Conservation (phyloP, 2,113 vertebrate species). For the Grus americana region DNA sequence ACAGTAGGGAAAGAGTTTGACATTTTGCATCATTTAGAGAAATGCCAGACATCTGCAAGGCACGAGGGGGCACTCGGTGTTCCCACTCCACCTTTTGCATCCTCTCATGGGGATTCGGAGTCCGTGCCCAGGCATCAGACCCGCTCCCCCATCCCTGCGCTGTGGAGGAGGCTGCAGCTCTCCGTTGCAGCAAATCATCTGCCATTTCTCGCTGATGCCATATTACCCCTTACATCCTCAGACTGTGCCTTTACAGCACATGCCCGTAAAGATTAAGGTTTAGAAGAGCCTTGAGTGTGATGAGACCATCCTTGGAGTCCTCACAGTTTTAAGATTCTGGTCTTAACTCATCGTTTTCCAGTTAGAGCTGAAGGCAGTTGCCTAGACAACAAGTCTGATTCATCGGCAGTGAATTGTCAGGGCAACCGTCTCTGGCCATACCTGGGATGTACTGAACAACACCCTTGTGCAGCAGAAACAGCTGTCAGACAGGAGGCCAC, state of each 20-base stretch:
- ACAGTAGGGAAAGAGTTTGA: not conserved
- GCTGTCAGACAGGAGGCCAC: not conserved
- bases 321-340: not conserved
- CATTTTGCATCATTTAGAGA: not conserved
- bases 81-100: not conserved
- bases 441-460: not conserved
- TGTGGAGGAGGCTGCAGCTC: not conserved
- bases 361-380: conserved; percentile 11
- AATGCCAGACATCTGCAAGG: not conserved
- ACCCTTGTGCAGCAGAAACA: not conserved
- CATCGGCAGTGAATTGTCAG: conserved; percentile 29
- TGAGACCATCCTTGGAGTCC: not conserved
- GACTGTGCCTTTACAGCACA: not conserved
- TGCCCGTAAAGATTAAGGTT: not conserved
- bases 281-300: not conserved
- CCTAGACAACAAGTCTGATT: conserved; percentile 48
- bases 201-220: not conserved
- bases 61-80: not conserved
- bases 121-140: rapidly evolving
- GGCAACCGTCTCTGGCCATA: not conserved
- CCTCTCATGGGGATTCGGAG: rapidly evolving
- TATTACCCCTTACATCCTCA: not conserved
- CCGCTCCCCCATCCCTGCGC: rapidly evolving
- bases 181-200: not conserved
- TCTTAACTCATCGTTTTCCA: not conserved